Evolutionary conservation across 1,140 invertebrate genomes (phyloP).

Genomic region (Leptinotarsa undecemlineata): DNA sequence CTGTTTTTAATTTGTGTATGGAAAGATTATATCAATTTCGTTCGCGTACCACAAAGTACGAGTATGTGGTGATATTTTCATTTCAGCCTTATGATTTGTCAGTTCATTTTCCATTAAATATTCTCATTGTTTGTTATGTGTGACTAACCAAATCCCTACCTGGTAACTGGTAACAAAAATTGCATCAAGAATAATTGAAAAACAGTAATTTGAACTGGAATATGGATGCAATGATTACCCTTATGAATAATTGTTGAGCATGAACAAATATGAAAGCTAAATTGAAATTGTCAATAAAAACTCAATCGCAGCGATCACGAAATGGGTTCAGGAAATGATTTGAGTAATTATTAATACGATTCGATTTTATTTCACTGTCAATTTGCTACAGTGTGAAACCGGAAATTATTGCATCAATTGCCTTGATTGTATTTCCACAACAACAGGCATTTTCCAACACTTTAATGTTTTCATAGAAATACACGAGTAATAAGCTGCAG

Average conservation of each 20-base stretch:
- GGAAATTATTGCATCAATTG: background rate
- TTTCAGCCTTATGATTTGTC: no score
- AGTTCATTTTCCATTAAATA: background rate
- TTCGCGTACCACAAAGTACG: no score
- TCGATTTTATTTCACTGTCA: background rate
- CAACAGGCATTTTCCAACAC: no score
- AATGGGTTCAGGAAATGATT: slow-evolving; percentile 5
- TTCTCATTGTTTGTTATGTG: background rate
- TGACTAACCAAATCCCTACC: background rate
- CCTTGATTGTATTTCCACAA: no score
- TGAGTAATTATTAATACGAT: background rate
- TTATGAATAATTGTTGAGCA: slow-evolving; percentile 3
- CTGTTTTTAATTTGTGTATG: no score
- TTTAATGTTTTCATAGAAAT: no score
- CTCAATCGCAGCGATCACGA: background rate
- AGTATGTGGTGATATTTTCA: no score
- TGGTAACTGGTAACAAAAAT: slow-evolving; percentile 1
- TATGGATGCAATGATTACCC: slow-evolving; percentile 5
- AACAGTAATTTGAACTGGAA: slow-evolving; percentile 1
- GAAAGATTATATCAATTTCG: no score
- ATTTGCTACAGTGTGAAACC: background rate
- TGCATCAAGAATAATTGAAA: background rate
- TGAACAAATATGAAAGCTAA: background rate
- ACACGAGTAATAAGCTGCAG: no score
- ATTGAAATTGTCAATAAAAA: background rate